These are phyloP conservation scores for Yoshiicerus persimilis DNA, from an alignment of 1,140 invertebrate species.

Conservation along the genomic window DNA sequence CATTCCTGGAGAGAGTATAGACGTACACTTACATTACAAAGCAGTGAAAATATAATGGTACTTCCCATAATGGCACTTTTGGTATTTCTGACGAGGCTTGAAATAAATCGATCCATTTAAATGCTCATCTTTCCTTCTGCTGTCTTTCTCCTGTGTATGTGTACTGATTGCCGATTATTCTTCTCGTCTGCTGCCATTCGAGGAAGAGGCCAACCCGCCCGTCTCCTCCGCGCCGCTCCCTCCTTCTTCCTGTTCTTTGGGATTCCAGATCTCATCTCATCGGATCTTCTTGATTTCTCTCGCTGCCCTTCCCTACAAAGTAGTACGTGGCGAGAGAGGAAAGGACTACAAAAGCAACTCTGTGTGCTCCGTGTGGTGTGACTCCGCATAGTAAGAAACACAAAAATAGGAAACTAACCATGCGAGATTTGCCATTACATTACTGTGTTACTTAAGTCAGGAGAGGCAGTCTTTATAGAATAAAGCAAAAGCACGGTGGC, in stretches of 20 bases:
- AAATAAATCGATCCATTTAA: slow-evolving; percentile 48
- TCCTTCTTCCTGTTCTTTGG: not conserved
- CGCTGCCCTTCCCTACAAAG: not conserved
- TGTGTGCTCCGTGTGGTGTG: not conserved
- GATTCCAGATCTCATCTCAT: not conserved
- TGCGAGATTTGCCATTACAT: not conserved
- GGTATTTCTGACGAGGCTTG: slow-evolving; percentile 33
- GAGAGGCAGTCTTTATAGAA: not conserved
- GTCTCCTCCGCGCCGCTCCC: not conserved
- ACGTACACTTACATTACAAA: not conserved
- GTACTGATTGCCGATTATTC: slow-evolving; percentile 33
- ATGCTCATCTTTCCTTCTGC: slow-evolving; percentile 39
- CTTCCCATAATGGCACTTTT: slow-evolving; percentile 38
- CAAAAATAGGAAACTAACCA: not conserved
- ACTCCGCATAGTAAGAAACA: not conserved
- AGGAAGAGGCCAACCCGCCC: not conserved
- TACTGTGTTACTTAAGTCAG: not conserved
- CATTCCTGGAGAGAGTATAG: not conserved
- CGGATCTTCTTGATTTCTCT: not conserved
- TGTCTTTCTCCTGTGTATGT: not conserved
- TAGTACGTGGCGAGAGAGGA: not conserved
- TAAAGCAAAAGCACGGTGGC: not conserved
- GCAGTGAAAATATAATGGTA: not conserved
- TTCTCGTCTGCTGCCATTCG: not conserved
- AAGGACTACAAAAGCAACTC: not conserved